phyloP scores from a whole-genome alignment of 2,888 invertebrate genomes.

The Calephelis perditalis region DNA sequence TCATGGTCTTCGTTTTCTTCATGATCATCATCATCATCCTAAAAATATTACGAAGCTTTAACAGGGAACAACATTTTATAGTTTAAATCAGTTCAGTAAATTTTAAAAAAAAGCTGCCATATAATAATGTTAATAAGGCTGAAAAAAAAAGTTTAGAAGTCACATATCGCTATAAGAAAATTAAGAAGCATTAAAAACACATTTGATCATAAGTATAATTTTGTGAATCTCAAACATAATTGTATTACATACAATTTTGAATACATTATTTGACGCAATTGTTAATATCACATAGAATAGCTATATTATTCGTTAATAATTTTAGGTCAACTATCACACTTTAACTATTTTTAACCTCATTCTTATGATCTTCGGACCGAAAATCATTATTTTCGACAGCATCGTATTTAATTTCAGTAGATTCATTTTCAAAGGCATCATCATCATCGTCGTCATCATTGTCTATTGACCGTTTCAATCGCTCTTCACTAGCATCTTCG shows the following conservation, averaged over 20 bases:
- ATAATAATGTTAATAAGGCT: conserved; percentile 10
- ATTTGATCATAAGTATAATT: background rate
- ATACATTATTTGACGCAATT: background rate
- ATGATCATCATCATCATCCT: conserved; percentile 50
- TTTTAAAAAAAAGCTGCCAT: background rate
- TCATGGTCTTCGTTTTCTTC: conserved; percentile 44
- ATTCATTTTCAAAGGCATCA: conserved; percentile 35
- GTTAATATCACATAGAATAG: conserved; percentile 1
- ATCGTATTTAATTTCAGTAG: conserved; percentile 35
- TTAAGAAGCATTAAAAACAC: conserved; percentile 5
- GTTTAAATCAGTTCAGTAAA: background rate
- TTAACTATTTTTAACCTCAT: conserved; percentile 12
- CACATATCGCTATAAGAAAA: background rate
- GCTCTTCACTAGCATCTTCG: conserved; percentile 19
- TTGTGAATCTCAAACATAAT: background rate
- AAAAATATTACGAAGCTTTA: conserved; percentile 18
- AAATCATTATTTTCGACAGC: conserved; percentile 38
- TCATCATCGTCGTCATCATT: conserved; percentile 36
- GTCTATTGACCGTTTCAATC: conserved; percentile 2
- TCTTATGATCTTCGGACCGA: conserved; percentile 41
- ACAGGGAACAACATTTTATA: background rate
- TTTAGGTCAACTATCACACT: conserved; percentile 10
- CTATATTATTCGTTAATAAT: conserved; percentile 13
- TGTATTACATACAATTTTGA: conserved; percentile 4
- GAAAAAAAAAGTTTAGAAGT: background rate